Evolutionary conservation across 2,797 vertebrate species (phyloP), one percentile per base, ranked within the genome.

Genomic region (Lutjanus campechanus): DNA sequence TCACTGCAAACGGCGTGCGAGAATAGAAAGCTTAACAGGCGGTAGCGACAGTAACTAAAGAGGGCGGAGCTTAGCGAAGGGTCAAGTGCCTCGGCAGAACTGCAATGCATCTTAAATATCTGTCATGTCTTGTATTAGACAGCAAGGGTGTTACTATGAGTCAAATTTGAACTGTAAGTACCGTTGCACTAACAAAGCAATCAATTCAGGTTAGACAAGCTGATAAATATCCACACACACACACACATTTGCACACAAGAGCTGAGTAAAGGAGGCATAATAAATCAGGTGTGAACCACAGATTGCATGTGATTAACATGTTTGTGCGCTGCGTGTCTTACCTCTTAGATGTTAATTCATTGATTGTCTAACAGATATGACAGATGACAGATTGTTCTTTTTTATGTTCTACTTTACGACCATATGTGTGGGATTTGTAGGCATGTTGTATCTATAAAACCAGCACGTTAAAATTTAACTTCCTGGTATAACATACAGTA

Each of bases 291-390:
- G 61, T 49, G 55, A 75, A 71, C 62, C 0, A 22, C 62, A 46
- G 65, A 63, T 58, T 72, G 69, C 59, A 68, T 77, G 73, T 87
- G 76, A 89, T 90, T 87, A 91, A 76, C 77, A 85, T 81, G 83
- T 89, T 87, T 72, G 54, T 20, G 2, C 13, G 7, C 53, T 67
- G 55, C 59, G 19, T 50, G 60, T 83, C 77, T 84, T 70, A 83
- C 84, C 79, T 77, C 73, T 85, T 70, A 49, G 60, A 78, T 86
- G 78, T 77, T 81, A 71, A 66, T 83, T 90, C 64, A 66, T 41
- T 81, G 69, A 62, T 63, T 69, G 72, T 70, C 69, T 69, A 61
- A 72, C 65, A 43, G 50, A 29, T 58, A 60, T 84, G 54, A 75
- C 47, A 15, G 69, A 63, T 72, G 64, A 68, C 51, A 56, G 22